These are phyloP conservation scores for Rhineura floridana DNA, from an alignment of 2,113 vertebrate species.

Conservation along the genomic window DNA sequence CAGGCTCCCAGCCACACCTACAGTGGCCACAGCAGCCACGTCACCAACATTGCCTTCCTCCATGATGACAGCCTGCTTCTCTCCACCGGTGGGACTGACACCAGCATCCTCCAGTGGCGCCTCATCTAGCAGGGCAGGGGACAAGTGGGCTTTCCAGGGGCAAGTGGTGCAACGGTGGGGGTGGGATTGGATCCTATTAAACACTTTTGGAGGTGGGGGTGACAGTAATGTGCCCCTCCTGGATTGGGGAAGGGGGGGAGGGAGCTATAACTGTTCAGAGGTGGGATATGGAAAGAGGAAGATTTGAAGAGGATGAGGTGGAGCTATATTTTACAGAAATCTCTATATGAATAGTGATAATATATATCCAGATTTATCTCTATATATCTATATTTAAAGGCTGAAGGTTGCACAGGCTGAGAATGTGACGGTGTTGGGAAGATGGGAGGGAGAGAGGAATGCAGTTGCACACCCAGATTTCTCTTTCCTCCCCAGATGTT, in stretches of 20 bases:
- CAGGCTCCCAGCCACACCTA: slow-evolving; percentile 87
- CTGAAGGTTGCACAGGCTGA: slow-evolving; percentile 32
- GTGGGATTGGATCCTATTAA: not conserved
- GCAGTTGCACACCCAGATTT: not conserved
- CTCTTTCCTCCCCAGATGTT: not conserved
- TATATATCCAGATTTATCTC: slow-evolving; percentile 67
- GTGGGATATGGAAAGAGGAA: not conserved
- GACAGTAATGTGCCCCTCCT: too few species aligned
- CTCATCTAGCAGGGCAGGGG: slow-evolving; percentile 69
- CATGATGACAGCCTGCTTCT: slow-evolving; percentile 84
- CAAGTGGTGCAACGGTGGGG: not conserved
- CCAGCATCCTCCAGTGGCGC: slow-evolving; percentile 89
- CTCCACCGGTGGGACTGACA: slow-evolving; percentile 90
- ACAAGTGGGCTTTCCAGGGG: too few species aligned
- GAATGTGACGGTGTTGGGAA: not conserved
- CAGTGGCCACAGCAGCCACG: slow-evolving; percentile 93
- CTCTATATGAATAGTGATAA: slow-evolving; percentile 59
- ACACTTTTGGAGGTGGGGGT: not conserved
- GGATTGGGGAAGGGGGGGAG: not conserved
- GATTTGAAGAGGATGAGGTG: not conserved
- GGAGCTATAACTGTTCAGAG: not conserved
- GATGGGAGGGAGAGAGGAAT: not conserved
- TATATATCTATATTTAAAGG: slow-evolving; percentile 32
- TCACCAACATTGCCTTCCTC: slow-evolving; percentile 91
- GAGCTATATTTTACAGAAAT: slow-evolving; percentile 71